Percentiles rank a stretch among this genome's conserved stretches.
phyloP scores from a whole-genome alignment of 2,888 invertebrate genomes.

The Copidosoma aretas region DNA sequence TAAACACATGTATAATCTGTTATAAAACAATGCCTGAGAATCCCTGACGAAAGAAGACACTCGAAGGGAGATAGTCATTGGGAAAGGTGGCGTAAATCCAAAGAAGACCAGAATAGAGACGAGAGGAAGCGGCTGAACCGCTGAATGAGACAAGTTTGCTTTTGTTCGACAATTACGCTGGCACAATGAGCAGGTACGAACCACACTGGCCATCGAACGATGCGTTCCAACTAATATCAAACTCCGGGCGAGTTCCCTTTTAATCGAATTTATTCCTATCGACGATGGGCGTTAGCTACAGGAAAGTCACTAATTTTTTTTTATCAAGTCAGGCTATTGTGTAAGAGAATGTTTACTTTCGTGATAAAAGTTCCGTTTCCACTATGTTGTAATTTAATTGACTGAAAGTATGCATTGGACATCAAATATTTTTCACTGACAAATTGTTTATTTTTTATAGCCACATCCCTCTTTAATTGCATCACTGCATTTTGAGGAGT shows the following conservation, averaged over 20 bases:
- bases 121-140: neutral
- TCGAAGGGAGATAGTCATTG: neutral
- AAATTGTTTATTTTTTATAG: no score
- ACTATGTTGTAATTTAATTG: no score
- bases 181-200: conserved; percentile 53
- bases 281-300: no score
- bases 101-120: neutral
- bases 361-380: no score
- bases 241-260: conserved; percentile 44
- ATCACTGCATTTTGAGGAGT: no score
- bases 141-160: conserved; percentile 60
- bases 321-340: no score
- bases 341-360: no score
- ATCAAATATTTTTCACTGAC: no score
- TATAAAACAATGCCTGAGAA: neutral
- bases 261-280: conserved; percentile 1
- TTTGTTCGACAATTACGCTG: conserved; percentile 58
- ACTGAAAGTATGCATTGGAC: no score
- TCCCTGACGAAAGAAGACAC: neutral
- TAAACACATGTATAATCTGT: neutral
- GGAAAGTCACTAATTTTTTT: no score
- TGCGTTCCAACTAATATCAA: conserved; percentile 57
- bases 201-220: conserved; percentile 39
- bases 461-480: no score
- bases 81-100: neutral